Conservation (phyloP, 2,888 invertebrate species). For the Eudemis profundana region DNA sequence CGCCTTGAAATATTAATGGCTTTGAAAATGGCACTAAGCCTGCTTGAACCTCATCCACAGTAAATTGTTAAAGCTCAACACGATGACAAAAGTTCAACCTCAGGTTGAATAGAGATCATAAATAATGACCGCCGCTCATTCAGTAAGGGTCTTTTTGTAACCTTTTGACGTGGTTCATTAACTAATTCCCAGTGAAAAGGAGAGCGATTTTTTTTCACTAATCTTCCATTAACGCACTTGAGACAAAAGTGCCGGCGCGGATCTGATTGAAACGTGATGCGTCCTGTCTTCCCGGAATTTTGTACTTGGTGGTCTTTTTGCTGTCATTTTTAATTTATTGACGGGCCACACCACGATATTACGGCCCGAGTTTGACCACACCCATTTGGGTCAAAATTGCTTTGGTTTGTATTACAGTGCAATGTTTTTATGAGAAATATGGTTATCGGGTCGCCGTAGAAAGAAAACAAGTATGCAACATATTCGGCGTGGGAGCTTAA, state of each 20-base stretch:
- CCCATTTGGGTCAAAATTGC: constrained; percentile 38
- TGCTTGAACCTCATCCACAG: constrained; percentile 12
- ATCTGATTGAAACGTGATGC: constrained; percentile 65
- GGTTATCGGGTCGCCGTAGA: constrained; percentile 12
- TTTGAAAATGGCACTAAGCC: constrained; percentile 24
- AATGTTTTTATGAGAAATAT: constrained; percentile 30
- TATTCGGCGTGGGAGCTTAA: constrained; percentile 19
- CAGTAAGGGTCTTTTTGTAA: constrained; percentile 29
- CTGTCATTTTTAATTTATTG: constrained; percentile 48
- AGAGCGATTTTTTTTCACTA: constrained; percentile 34
- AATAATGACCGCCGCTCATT: constrained; percentile 25
- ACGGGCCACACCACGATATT: constrained; percentile 48
- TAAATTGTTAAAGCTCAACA: constrained; percentile 31
- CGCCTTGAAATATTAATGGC: constrained; percentile 27
- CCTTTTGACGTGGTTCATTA: constrained; percentile 31
- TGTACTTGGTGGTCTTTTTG: constrained; percentile 62
- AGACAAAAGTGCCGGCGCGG: constrained; percentile 59
- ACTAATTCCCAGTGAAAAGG: constrained; percentile 32
- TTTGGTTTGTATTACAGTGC: constrained; percentile 30
- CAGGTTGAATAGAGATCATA: constrained; percentile 17
- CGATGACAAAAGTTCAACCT: constrained; percentile 20
- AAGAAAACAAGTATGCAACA: constrained; percentile 13
- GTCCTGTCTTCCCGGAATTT: constrained; percentile 57
- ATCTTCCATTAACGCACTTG: constrained; percentile 45
- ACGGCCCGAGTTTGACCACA: constrained; percentile 25